Conservation (phyloP, 1,140 invertebrate genomes). For the Trypoxylus dichotomus region DNA sequence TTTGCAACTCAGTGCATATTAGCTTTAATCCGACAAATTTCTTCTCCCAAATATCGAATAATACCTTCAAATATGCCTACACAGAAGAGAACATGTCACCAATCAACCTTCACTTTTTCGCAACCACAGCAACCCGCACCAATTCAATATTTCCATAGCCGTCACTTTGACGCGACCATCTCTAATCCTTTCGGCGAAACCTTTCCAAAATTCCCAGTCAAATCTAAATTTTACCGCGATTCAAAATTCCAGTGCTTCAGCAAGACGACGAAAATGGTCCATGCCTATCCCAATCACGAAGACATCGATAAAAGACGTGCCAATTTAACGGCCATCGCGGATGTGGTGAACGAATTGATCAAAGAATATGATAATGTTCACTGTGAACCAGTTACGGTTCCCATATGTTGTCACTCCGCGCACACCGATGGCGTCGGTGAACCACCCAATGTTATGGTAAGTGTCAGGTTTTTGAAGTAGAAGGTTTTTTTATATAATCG, state of each 20-base stretch:
- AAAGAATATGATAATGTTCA: slow-evolving; percentile 8
- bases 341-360: not conserved
- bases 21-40: no score
- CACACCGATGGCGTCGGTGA: not conserved
- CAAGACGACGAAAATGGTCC: not conserved
- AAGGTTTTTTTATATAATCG: no score
- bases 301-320: not conserved
- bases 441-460: slow-evolving; percentile 31
- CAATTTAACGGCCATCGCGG: not conserved
- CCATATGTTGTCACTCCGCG: not conserved
- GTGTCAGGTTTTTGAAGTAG: not conserved
- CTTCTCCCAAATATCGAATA: no score
- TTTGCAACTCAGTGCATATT: no score
- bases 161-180: not conserved
- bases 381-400: not conserved
- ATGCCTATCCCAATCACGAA: not conserved
- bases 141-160: not conserved
- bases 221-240: not conserved
- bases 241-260: not conserved
- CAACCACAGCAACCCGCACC: not conserved
- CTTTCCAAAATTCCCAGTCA: not conserved
- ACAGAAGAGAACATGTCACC: no score
- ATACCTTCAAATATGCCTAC: no score
- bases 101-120: no score
- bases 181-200: not conserved